Base-by-base conservation (phyloP, 2,797 vertebrate species). In the Fratercula arctica region DNA sequence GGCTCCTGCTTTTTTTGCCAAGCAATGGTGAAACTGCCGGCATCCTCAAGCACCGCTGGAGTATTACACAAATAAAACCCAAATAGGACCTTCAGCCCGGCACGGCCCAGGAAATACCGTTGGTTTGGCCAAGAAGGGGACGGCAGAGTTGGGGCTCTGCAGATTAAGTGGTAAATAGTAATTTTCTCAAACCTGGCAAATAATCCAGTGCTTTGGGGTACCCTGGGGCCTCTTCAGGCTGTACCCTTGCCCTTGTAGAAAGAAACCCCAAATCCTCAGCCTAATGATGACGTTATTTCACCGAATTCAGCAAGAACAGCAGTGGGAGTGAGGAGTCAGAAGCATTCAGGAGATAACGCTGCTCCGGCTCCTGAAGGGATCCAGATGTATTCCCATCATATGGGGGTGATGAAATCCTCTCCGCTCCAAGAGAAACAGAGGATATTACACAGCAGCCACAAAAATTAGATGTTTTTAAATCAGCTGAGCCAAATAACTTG, bases 381-480 rank as follows among this genome's bases (percentile, higher is more conserved):
- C 68, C 95, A 94, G 91, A 83, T 84, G 91, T 83, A 61, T 92
- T 91, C 57, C 88, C 73, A 31, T 53, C 64, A 29, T 18, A 41
- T 3, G 21, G 26, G 83, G 66, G 45, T 48, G 92, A 94, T 43
- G 69, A 93, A 96, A 94, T 77, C 82, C 70, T 53, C 82, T 74
- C 51, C 20, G 11, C 45, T 93, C 85, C 94, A 61, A 77, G 68
- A 83, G 72, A 53, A 89, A 85, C 12, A 39, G 45, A 87, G 41
- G 82, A 94, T 76, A 72, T 89, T 70, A 96, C 91, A 56, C 82
- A 96, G 95, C 68, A 94, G 87, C 37, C 89, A 50, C 78, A 63
- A 85, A 95, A 93, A 85, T 60, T 8, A 85, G 75, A 66, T 54
- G 73, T 12, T 92, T 93, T 92, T 37, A 2, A 66, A 61, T 10